Percentiles rank a stretch among this genome's conserved stretches.
Conservation (phyloP, 2,113 vertebrate genomes). For the Turdus rufiventris region DNA sequence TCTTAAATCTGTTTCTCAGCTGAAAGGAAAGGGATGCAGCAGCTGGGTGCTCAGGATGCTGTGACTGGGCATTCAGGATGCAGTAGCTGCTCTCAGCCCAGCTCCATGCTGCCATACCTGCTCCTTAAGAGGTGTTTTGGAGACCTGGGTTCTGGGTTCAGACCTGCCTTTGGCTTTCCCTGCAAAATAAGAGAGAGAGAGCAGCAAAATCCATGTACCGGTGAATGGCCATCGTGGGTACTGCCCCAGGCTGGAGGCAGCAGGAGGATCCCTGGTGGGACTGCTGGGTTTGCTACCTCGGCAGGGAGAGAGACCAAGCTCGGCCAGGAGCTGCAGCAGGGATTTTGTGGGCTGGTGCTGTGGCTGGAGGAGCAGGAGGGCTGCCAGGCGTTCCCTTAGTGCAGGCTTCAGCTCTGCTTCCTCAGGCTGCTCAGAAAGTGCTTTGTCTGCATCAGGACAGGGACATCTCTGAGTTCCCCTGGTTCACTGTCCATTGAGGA, state of each 20-base stretch:
- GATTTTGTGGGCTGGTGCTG: conserved; percentile 57
- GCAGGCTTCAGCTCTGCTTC: conserved; percentile 46
- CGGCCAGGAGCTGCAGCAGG: background rate
- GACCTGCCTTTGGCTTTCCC: background rate
- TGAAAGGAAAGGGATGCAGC: conserved; percentile 12
- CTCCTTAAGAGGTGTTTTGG: conserved; percentile 26
- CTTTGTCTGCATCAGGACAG: conserved; percentile 58
- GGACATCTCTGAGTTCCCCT: background rate
- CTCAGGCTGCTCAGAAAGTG: background rate
- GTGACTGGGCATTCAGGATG: background rate
- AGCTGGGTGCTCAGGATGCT: background rate
- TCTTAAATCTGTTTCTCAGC: conserved; percentile 68
- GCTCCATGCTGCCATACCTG: conserved; percentile 7
- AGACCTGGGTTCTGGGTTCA: background rate
- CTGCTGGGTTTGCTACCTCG: conserved; percentile 8
- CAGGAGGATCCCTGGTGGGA: rapidly evolving
- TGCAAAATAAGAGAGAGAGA: background rate
- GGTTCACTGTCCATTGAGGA: background rate
- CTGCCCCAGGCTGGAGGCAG: background rate
- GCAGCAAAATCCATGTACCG: background rate
- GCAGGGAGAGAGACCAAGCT: conserved; percentile 19
- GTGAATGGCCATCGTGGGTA: rapidly evolving
- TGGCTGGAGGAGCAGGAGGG: conserved; percentile 69
- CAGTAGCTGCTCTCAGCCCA: background rate
- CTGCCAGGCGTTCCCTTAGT: conserved; percentile 55